A percentile compares a stretch with the other conserved stretches of the same genome.
Evolutionary conservation across 2,888 invertebrate species (phyloP).

Genomic region (Leptogaster cylindrica): DNA sequence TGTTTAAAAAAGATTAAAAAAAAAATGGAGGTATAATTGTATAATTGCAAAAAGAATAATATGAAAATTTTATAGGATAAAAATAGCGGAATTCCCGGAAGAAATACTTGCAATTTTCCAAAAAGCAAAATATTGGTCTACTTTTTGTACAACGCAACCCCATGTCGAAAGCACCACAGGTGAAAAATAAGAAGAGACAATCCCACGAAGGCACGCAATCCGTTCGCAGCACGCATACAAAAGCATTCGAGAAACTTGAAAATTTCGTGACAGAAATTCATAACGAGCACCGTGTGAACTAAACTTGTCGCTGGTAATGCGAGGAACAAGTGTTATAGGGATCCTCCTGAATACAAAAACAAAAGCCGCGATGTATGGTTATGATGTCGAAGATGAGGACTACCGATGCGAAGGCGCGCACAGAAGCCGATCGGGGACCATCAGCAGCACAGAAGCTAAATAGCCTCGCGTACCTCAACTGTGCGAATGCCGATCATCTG

Average conservation of each 20-base stretch:
- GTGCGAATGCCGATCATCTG: not conserved
- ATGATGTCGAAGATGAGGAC: slow-evolving; percentile 31
- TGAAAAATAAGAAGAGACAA: slow-evolving; percentile 14
- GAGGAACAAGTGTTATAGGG: slow-evolving; percentile 43
- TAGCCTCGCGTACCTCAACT: not conserved
- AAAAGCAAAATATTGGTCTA: slow-evolving; percentile 18
- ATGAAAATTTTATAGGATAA: too few species aligned
- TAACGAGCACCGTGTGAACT: slow-evolving; percentile 61
- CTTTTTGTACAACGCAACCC: slow-evolving; percentile 22
- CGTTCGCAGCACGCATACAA: slow-evolving; percentile 46
- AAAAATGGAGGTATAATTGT: too few species aligned
- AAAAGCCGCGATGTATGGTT: slow-evolving; percentile 18
- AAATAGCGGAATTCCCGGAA: too few species aligned
- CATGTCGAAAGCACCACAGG: slow-evolving; percentile 1
- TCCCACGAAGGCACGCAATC: slow-evolving; percentile 41
- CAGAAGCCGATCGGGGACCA: not conserved
- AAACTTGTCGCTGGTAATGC: slow-evolving; percentile 49
- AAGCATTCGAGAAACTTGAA: slow-evolving; percentile 54
- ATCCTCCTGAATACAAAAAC: slow-evolving; percentile 34
- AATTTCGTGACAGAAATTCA: slow-evolving; percentile 61
- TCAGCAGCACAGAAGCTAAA: slow-evolving; percentile 17
- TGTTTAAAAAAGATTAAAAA: too few species aligned
- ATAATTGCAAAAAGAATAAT: too few species aligned
- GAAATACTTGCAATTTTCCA: not conserved
- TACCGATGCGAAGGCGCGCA: not conserved